Evolutionary conservation across 2,888 invertebrate genomes (phyloP), one percentile per base, ranked within the genome.

Genomic region (Pammene fasciana): DNA sequence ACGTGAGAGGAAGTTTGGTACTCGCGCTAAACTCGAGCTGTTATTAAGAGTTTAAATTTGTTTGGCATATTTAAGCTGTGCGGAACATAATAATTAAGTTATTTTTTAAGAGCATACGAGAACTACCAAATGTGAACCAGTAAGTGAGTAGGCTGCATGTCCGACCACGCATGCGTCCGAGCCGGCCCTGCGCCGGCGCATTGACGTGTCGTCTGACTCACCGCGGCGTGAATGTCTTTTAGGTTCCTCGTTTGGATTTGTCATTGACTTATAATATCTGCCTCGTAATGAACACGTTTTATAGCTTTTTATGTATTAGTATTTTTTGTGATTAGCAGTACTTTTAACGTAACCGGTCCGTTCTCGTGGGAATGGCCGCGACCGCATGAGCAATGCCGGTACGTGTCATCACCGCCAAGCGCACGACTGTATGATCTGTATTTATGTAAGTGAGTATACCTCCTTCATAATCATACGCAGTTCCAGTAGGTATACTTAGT

Each of bases 201-300:
- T 67, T 72, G 73, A 72, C 73, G 72, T 72, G 64, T 64, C 56
- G 54, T 36, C 71, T 74, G 74, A 75, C 71, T 75, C 75, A 75
- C 66, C 67, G 14, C 66, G 67, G 26, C 57, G 70, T 64, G 67
- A 67, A 52, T 67, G 71, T 67, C 67, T 67, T 71, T 71, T 71
- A 55, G 61, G 57, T 71, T 71, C 67, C 64, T 67, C 71, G 64
- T 67, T 71, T 54, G 67, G 71, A 52, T 62, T 71, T 71, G 67
- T 71, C 71, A 71, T 71, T 71, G 71, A 71, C 67, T 71, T 66
- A 56, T 68, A 68, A 68, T 68, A 68, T 62, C 68, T 62, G 62
- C 62, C 62, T 56, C 56, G 62, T 68, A 68, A 68, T 62, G 56
- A 62, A 43, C 68, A 56, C 50, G 68, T 62, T 68, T 68, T 56